Conservation (phyloP, 2,888 invertebrate species). For the Yponomeuta plumbellus region DNA sequence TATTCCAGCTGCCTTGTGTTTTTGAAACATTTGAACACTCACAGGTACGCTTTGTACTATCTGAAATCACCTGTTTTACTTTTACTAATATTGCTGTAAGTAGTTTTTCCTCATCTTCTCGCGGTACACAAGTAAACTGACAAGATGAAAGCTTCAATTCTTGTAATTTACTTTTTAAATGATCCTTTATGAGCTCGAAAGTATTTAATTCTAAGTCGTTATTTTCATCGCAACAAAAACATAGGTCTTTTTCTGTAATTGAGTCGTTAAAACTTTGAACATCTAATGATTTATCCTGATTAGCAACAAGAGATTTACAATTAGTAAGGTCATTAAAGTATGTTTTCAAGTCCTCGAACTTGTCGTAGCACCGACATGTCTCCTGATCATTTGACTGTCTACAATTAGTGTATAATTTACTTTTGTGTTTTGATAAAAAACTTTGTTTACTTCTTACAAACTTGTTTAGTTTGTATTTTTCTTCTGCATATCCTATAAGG, state of each 20-base stretch:
- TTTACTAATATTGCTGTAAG: slow-evolving; percentile 44
- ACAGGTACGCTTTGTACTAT: slow-evolving; percentile 44
- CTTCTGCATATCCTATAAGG: background rate
- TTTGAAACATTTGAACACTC: slow-evolving; percentile 33
- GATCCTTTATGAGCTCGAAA: slow-evolving; percentile 54
- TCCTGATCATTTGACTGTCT: background rate
- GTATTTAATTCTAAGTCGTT: slow-evolving; percentile 59
- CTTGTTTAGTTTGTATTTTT: background rate
- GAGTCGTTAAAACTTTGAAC: slow-evolving; percentile 29
- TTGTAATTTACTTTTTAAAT: slow-evolving; percentile 49
- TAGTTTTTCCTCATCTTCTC: slow-evolving; percentile 46
- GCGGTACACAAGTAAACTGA: slow-evolving; percentile 38
- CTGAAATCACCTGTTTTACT: slow-evolving; percentile 53
- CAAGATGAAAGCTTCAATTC: slow-evolving; percentile 41
- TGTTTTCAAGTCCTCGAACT: background rate
- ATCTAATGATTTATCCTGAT: slow-evolving; percentile 32
- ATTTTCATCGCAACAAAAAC: slow-evolving; percentile 19
- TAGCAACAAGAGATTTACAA: background rate
- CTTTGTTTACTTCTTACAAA: background rate
- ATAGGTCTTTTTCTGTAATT: background rate
- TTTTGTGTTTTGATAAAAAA: background rate
- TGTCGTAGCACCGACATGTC: background rate
- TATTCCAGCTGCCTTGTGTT: slow-evolving; percentile 51
- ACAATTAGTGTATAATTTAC: background rate
- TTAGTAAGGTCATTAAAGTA: slow-evolving; percentile 7